Percentiles rank a stretch among this genome's conserved stretches.
phyloP scores from a whole-genome alignment of 2,113 vertebrate species.

The Arvicanthis niloticus region DNA sequence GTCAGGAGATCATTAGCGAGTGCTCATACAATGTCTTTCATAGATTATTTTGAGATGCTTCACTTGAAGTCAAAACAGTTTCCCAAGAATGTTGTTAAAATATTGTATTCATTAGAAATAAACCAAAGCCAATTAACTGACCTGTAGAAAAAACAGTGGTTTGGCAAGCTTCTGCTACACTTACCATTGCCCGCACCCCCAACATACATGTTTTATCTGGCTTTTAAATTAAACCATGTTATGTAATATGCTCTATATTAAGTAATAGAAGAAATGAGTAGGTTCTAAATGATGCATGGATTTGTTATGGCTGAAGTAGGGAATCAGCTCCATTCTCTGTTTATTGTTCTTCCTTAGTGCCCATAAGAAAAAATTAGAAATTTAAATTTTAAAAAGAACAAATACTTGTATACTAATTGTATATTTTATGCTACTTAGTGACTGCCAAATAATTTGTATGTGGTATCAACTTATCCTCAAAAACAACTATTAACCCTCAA shows the following conservation, averaged over 20 bases:
- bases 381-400: not conserved
- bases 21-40: slow-evolving; percentile 69
- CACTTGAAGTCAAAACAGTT: slow-evolving; percentile 71
- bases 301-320: not conserved
- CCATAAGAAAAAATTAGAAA: not conserved
- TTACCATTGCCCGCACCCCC: not conserved
- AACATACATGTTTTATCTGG: slow-evolving; percentile 37
- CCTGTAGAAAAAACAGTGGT: slow-evolving; percentile 67
- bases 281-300: too few species aligned
- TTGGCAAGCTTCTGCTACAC: slow-evolving; percentile 53
- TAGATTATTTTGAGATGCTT: slow-evolving; percentile 78
- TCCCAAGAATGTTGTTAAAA: slow-evolving; percentile 62
- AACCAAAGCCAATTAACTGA: slow-evolving; percentile 73
- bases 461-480: not conserved
- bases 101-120: slow-evolving; percentile 73
- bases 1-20: slow-evolving; percentile 63
- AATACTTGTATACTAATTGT: not conserved
- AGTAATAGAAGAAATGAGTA: not conserved
- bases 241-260: not conserved
- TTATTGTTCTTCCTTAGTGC: not conserved
- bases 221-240: slow-evolving; percentile 47
- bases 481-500: not conserved
- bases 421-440: not conserved
- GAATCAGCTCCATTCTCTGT: not conserved
- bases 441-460: not conserved